Evolutionary conservation across 2,113 vertebrate genomes (phyloP).

Genomic region (Oryzias curvinotus): DNA sequence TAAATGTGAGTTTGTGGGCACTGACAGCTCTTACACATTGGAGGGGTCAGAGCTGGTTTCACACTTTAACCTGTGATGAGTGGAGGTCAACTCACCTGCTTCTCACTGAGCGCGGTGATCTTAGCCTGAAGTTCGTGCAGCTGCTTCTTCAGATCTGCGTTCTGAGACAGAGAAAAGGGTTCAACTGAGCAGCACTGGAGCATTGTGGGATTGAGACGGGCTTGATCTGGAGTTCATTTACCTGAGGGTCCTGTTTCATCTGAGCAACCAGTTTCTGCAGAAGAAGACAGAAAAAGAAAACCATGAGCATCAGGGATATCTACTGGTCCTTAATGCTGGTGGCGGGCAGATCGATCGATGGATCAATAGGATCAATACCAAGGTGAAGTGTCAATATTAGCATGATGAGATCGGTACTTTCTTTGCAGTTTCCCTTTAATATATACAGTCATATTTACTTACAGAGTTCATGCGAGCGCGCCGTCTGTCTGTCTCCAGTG

Average conservation of each 20-base stretch:
- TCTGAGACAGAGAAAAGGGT: constrained; percentile 79
- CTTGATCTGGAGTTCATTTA: constrained; percentile 51
- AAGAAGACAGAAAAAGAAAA: constrained; percentile 41
- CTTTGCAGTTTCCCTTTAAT: too few species aligned
- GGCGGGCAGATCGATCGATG: constrained; percentile 6
- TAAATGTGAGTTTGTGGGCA: too few species aligned
- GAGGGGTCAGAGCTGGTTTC: too few species aligned
- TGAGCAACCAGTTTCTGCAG: constrained; percentile 96
- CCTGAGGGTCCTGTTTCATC: constrained; percentile 99
- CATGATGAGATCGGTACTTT: too few species aligned
- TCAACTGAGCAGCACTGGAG: not conserved
- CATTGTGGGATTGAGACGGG: not conserved
- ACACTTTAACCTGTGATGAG: too few species aligned
- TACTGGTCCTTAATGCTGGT: constrained; percentile 30
- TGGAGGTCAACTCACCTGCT: constrained; percentile 81
- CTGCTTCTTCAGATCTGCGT: constrained; percentile 98
- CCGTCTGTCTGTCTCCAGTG: too few species aligned
- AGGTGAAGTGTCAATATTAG: too few species aligned
- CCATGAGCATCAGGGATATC: constrained; percentile 33
- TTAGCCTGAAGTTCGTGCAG: constrained; percentile 99
- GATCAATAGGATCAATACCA: not conserved
- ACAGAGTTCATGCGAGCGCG: too few species aligned
- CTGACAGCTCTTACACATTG: too few species aligned
- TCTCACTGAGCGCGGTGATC: constrained; percentile 98
- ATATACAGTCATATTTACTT: too few species aligned